Conservation (phyloP, 2,797 vertebrate genomes). For the Catostomus latipinnis region DNA sequence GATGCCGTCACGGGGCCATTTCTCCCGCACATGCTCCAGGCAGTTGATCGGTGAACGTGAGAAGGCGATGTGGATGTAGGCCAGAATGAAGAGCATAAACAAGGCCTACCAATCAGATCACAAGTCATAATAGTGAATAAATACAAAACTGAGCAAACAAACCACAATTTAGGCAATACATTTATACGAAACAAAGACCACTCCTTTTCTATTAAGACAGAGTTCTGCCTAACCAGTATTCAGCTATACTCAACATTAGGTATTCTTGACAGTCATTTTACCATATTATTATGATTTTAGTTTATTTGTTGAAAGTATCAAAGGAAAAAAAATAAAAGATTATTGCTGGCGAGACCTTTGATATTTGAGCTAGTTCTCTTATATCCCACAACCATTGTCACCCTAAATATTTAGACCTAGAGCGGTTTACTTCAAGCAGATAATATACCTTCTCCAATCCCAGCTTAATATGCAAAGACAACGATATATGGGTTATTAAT, state of each 20-base stretch:
- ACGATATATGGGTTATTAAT: too few relatives aligned
- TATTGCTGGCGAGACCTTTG: too few relatives aligned
- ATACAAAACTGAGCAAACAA: neutral
- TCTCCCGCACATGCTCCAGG: constrained; percentile 91
- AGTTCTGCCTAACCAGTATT: neutral
- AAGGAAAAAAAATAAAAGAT: too few relatives aligned
- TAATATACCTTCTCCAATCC: too few relatives aligned
- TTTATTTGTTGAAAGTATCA: too few relatives aligned
- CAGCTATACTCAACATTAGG: neutral
- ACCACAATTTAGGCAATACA: neutral
- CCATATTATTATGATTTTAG: too few relatives aligned
- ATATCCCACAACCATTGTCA: too few relatives aligned
- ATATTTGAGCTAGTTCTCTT: too few relatives aligned
- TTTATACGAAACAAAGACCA: neutral
- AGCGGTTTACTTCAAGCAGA: too few relatives aligned
- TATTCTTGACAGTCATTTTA: too few relatives aligned
- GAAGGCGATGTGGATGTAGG: constrained; percentile 97
- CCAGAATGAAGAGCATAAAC: constrained; percentile 95
- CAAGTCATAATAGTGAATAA: neutral
- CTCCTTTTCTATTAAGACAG: neutral
- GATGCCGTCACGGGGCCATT: constrained; percentile 94
- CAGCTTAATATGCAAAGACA: too few relatives aligned
- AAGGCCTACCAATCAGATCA: constrained; percentile 79
- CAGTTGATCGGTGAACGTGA: constrained; percentile 96
- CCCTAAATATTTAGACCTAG: too few relatives aligned